Evolutionary conservation across 2,113 vertebrate species (phyloP), one percentile per base, ranked within the genome.

Genomic region (Amblyopsis rosae): DNA sequence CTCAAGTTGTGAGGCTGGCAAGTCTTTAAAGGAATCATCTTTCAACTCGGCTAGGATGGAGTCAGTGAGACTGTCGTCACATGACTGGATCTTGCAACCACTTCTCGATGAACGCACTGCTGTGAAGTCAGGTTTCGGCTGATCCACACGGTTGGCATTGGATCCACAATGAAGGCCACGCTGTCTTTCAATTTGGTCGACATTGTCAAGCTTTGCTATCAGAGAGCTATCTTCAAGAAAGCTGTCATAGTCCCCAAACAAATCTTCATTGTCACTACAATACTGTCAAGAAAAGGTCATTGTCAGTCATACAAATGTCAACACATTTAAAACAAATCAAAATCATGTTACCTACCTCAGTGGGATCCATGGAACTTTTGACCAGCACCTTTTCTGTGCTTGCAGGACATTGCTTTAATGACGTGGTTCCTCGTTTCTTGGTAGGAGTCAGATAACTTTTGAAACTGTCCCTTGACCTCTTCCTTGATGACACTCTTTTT

Each of bases 221-320:
- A 97, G 70, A 2, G 95, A 95, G 51, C 85, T 67, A 16, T 94
- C 93, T 51, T 87, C 92, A 69, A 72, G 84, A 68, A 97, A 91
- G 79, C 95, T 95, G 79, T 96, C 94, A 17, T 94, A 95, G 76
- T 92, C 93, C 0, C 92, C 95, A 61, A 98, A 98, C 49, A 99
- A 67, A 59, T 99, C 97, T 65, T 97, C 96, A 6, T 91, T 91
- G 0, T 94, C 93, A 0, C 92, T 90, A 63, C 65, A 80, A 59
- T 62, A 86, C 97, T 99, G 84, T 9, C 5, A 15, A 78, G 17
- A 77, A 80, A 6, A 70, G 8, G 75, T 50, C 41, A 3, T 26
- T 13, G 49, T 19, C 35, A 47, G 26, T 12, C 6, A 17, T 15
- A 47, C 9, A 45, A 62, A n/a, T 9, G 41, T 12, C 35, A 60